Conservation (phyloP, 2,797 vertebrate species). For the Pseudochirops cupreus region DNA sequence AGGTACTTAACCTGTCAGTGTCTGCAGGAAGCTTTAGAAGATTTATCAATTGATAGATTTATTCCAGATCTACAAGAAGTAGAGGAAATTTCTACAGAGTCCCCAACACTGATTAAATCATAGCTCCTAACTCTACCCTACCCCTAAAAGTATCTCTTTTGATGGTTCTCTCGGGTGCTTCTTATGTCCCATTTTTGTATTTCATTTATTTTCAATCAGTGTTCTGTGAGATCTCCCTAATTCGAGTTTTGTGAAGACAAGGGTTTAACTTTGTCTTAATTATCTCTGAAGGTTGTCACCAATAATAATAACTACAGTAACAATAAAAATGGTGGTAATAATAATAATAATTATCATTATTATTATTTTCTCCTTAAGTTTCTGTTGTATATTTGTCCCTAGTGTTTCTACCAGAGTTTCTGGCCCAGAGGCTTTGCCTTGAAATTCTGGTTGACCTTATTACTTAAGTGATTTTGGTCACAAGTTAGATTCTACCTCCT, state of each 20-base stretch:
- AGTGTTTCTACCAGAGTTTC: background rate
- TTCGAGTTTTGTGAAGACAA: background rate
- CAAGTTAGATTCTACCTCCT: background rate
- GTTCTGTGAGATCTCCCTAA: background rate
- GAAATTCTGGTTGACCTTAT: background rate
- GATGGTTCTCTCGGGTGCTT: background rate
- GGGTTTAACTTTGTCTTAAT: background rate
- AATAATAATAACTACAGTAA: background rate
- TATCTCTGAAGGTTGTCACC: background rate
- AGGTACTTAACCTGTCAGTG: background rate
- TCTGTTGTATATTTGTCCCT: background rate
- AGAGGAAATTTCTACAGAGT: background rate
- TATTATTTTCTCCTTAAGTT: background rate
- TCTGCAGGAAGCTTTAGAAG: too few species aligned
- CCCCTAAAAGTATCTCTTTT: background rate
- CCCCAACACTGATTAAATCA: background rate
- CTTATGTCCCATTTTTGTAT: background rate
- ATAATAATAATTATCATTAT: too few species aligned
- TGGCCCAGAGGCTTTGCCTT: background rate
- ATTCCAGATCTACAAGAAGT: background rate
- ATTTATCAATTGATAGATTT: too few species aligned
- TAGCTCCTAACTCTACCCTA: background rate
- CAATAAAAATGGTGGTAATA: too few species aligned
- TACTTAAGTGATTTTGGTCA: background rate
- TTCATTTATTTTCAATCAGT: background rate